Base-by-base conservation (phyloP, 2,113 vertebrate genomes). In the Rutilus rutilus region DNA sequence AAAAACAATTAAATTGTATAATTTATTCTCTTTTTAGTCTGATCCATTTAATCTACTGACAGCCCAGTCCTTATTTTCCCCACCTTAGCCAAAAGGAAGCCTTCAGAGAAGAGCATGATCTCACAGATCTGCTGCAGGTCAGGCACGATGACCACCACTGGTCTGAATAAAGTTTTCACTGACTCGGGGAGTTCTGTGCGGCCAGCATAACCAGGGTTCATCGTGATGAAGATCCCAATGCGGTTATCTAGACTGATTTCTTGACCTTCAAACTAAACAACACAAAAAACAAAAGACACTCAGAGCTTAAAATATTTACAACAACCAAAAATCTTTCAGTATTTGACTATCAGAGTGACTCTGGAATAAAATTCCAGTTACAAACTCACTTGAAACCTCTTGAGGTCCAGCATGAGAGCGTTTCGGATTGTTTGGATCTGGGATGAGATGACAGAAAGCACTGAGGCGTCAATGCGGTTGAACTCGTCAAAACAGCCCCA, bases 401-500 rank as follows among this genome's bases (percentile, higher is more conserved):
- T 95, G 23, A 96, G 88, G 8, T 96, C 93, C 83, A 97, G 94
- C 75, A 98, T 97, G 84, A 99, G 95, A 77, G 98, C 98, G 0
- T 96, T 97, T 30, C 97, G 96, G 86, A 99, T 98, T 0, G 96
- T 97, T 90, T 99, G 98, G 87, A 99, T 99, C 94, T 99, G 98
- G 14, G 97, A 97, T 0, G 98, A 98, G 92, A 99, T 97, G 73
- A 99, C 97, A 1, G 98, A 99, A n/a, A 99, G 94, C 88, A 99
- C 97, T 0, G 98, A 98, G 47, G 98, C 97, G 0, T 98, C 97
- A 0, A 99, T 99, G 1, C 98, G 97, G 89, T 99, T 99, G 86
- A 99, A 99, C 90, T 99, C 97, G 78, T 99, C 98, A 62, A 99
- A 99, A 91, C 98, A 99, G 62, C 98, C 98, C 98, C 98, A 99